phyloP scores from a whole-genome alignment of 2,797 vertebrate genomes.

The Spheniscus humboldti region DNA sequence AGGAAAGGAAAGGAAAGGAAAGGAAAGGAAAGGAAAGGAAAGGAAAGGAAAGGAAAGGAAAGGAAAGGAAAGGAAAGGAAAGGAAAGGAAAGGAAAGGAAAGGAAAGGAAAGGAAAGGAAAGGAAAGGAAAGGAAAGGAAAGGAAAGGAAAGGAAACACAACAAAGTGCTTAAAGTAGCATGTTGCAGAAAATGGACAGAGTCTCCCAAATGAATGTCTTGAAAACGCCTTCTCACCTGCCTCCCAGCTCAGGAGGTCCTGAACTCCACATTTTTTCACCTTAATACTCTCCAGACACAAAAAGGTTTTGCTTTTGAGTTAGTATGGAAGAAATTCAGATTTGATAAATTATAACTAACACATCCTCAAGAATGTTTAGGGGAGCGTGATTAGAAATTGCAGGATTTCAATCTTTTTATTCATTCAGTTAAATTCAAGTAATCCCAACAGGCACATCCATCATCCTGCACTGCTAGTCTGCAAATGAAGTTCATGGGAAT shows the following conservation, averaged over 20 bases:
- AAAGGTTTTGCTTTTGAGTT: not conserved
- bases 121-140: no score
- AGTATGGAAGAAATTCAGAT: not conserved
- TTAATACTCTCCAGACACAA: not conserved
- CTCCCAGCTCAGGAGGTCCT: not conserved
- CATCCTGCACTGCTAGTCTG: not conserved
- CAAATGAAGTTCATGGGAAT: not conserved
- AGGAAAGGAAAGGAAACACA: not conserved
- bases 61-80: accelerated
- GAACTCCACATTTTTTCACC: not conserved
- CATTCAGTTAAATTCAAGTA: not conserved
- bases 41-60: no score
- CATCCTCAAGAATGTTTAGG: not conserved
- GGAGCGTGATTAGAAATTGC: accelerated
- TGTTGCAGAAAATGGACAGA: not conserved
- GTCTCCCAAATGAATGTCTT: not conserved
- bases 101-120: not conserved
- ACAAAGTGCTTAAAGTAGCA: not conserved
- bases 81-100: no score
- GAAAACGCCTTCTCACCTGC: not conserved
- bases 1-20: no score
- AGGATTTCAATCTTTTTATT: not conserved
- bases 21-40: not conserved
- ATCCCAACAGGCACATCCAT: not conserved
- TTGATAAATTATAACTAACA: not conserved